Evolutionary conservation across 1,140 invertebrate species (phyloP), one percentile per base, ranked within the genome.

Genomic region (Dinothrombium tinctorium): DNA sequence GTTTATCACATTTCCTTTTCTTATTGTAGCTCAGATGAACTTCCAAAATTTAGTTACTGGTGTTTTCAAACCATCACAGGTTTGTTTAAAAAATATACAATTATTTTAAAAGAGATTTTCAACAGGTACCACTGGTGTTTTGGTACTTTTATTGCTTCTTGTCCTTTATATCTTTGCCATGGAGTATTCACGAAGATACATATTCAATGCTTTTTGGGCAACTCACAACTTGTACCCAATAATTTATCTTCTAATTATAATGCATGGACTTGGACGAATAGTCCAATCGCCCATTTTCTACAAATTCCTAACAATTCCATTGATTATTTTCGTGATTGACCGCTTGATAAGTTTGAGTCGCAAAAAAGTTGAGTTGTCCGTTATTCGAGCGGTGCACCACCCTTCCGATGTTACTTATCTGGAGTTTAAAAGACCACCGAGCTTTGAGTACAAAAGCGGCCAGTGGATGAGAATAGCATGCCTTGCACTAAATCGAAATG

Each of bases 221-320:
- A 69, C 69, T 6, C 73, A 76, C 54, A 65, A 65, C 37, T 56
- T 72, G 1, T 73, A 73, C 55, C 68, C 72, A 12, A 5, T 72
- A 15, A 65, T 72, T 46, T 76, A 71, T 48, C 59, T 73, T 6
- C 54, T 76, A 24, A 67, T 68, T 38, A 54, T 74, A 37, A 51
- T 75, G 4, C 73, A 76, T 49, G 73, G 73, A 4, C 53, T 63
- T 0, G 63, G 61, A 0, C 52, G 58, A 33, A 50, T 69, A 4
- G 49, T 58, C 6, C 67, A 73, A 60, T 63, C 65, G 14, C 72
- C 73, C 4, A 58, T 67, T 49, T 73, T 73, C 50, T 63, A 61
- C 44, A 67, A 63, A 47, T 75, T 71, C 50, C 66, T 75, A 21
- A 44, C 69, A 7, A 67, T 65, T 2, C 73, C 74, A 3, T 59